phyloP scores from a whole-genome alignment of 2,113 vertebrate species.

The Zosterops japonicus region DNA sequence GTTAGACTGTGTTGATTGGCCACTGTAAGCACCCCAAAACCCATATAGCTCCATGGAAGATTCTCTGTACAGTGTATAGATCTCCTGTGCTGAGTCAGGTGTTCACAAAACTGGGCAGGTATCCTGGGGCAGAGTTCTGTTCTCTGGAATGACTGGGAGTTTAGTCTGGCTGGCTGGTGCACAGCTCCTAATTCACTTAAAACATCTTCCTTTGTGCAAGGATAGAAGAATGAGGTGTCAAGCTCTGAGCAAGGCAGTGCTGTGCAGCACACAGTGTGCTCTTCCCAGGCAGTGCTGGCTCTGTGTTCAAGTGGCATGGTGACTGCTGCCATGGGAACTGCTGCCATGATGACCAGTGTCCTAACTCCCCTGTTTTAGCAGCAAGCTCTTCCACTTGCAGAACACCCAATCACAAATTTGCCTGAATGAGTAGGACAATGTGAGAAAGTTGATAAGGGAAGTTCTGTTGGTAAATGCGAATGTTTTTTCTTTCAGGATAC shows the following conservation, averaged over 20 bases:
- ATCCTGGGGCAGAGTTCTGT: background rate
- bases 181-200: background rate
- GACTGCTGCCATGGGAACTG: slow-evolving; percentile 10
- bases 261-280: rapidly evolving
- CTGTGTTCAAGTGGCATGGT: background rate
- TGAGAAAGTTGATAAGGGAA: background rate
- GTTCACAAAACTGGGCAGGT: rapidly evolving
- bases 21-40: background rate
- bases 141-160: rapidly evolving
- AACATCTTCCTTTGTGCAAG: background rate
- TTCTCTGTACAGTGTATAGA: background rate
- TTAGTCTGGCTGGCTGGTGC: background rate
- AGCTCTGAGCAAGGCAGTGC: background rate
- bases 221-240: rapidly evolving
- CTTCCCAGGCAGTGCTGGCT: rapidly evolving
- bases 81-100: background rate
- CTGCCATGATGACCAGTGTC: background rate
- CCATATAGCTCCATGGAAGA: rapidly evolving
- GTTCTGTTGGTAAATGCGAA: background rate
- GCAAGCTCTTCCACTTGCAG: background rate
- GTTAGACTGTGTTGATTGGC: background rate
- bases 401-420: background rate
- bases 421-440: background rate
- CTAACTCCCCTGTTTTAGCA: background rate
- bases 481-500: background rate